Evolutionary conservation across 2,888 invertebrate genomes (phyloP).

Genomic region (Oscheius onirici): DNA sequence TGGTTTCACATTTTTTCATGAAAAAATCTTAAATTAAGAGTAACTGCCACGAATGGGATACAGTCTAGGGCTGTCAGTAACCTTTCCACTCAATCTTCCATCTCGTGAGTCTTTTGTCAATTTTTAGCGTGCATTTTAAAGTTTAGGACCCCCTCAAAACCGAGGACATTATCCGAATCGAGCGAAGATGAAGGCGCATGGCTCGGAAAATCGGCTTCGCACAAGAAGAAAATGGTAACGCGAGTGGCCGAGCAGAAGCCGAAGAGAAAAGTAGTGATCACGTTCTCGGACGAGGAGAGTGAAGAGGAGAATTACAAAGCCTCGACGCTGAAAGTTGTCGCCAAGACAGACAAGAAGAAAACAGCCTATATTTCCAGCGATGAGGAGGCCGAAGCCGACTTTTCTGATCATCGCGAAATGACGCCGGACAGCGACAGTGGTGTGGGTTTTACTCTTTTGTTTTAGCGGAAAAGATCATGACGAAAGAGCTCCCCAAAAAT

Average conservation of each 20-base stretch:
- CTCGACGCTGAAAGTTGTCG: conserved; percentile 27
- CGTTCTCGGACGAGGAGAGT: conserved; percentile 33
- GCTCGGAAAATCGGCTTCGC: conserved; percentile 6
- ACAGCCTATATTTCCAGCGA: conserved; percentile 41
- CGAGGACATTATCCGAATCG: conserved; percentile 45
- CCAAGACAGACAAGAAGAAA: conserved; percentile 31
- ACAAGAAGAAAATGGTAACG: conserved; percentile 10
- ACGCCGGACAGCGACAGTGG: conserved; percentile 51
- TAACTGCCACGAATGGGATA: not conserved
- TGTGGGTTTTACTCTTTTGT: conserved; percentile 24
- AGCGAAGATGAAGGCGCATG: conserved; percentile 43
- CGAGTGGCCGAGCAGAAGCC: conserved; percentile 12
- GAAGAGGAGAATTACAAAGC: conserved; percentile 20
- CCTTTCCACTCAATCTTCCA: not conserved
- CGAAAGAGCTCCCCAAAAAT: no score
- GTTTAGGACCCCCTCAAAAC: not conserved
- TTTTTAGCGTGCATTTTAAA: not conserved
- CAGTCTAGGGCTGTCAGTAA: not conserved
- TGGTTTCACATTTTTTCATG: not conserved
- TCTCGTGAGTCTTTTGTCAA: not conserved
- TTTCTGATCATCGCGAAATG: conserved; percentile 38
- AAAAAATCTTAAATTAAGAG: not conserved
- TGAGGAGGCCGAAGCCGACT: conserved; percentile 37
- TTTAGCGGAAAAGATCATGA: not conserved
- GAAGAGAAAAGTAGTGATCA: conserved; percentile 13